Base-by-base conservation (phyloP, 2,888 invertebrate species). In the Crematogaster levior region DNA sequence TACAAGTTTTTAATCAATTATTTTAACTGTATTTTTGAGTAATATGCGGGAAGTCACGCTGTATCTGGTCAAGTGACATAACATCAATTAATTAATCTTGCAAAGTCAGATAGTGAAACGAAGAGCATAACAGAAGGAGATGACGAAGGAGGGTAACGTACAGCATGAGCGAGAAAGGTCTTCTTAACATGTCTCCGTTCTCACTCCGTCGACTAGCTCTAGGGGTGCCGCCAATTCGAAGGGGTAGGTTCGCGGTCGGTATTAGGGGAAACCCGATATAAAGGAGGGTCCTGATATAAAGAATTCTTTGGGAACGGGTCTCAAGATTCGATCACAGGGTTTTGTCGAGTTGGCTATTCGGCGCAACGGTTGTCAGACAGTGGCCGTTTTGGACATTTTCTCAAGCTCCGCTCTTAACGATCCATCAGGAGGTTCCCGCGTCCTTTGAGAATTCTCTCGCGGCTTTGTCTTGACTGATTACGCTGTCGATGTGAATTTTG, bases 291-390 rank as follows among this genome's bases (percentile, higher is more conserved):
- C 68, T 83, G 86, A 90, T 91, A 91, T 91, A 92, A 93, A 93
- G 91, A 92, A 93, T 89, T 92, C 94, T 93, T 94, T 94, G 94
- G 94, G 94, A 94, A 94, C 94, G 92, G 82, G 90, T 88, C 85
- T 91, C 88, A 94, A 94, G 94, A 94, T 94, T 93, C 93, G 94
- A 94, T 94, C 94, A 94, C 94, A 94, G 87, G 92, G 91, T 91
- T 90, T 90, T 91, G 83, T 84, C 72, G 61, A 87, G 85, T 83
- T 82, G 79, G 85, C 88, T 85, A 88, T 85, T 90, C 84, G 85
- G 46, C 75, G 56, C 53, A 63, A 81, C 82, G 87, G 86, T 86
- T 88, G 86, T 86, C 86, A 91, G 88, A 90, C 89, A 88, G 88
- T 84, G 84, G 83, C 83, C 61, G 65, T 30, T 72, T 82, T 43